These are phyloP conservation scores for Aspidiotus rigidus DNA, from an alignment of 2,888 invertebrate species.

Conservation along the genomic window DNA sequence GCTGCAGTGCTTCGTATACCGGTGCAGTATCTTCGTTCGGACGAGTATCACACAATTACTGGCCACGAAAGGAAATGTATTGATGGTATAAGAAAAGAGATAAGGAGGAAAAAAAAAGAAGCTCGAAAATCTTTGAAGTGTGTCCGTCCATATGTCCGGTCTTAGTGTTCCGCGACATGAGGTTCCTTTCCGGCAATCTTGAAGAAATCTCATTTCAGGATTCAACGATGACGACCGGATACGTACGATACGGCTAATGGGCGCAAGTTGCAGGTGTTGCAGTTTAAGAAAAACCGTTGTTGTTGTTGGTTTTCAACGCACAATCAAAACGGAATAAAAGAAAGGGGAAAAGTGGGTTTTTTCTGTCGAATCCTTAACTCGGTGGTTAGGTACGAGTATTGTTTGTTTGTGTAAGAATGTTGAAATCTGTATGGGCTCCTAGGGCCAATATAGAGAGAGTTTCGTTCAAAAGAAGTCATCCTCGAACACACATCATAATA, in stretches of 20 bases:
- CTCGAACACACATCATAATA: too few species aligned
- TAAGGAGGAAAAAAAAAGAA: background rate
- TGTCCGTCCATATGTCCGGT: constrained; percentile 26
- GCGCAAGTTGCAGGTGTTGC: constrained; percentile 23
- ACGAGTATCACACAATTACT: constrained; percentile 12
- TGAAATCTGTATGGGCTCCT: too few species aligned
- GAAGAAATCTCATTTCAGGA: constrained; percentile 15
- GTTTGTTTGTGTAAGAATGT: too few species aligned
- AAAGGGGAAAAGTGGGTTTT: too few species aligned
- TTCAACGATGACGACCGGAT: constrained; percentile 13
- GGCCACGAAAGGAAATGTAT: constrained; percentile 22
- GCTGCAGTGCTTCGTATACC: too few species aligned
- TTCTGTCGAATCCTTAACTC: too few species aligned
- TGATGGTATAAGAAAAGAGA: constrained; percentile 1
- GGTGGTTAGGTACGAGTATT: too few species aligned
- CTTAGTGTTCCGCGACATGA: constrained; percentile 16
- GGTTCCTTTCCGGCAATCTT: constrained; percentile 23
- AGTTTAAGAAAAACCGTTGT: constrained; percentile 4
- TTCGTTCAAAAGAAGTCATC: too few species aligned
- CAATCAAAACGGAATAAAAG: too few species aligned
- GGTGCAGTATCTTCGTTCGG: background rate
- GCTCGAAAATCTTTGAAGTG: constrained; percentile 13
- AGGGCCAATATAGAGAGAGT: too few species aligned
- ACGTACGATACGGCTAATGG: constrained; percentile 17
- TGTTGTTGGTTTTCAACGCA: background rate